Conservation (phyloP, 1,140 invertebrate genomes). For the Sycophaga agraensis region DNA sequence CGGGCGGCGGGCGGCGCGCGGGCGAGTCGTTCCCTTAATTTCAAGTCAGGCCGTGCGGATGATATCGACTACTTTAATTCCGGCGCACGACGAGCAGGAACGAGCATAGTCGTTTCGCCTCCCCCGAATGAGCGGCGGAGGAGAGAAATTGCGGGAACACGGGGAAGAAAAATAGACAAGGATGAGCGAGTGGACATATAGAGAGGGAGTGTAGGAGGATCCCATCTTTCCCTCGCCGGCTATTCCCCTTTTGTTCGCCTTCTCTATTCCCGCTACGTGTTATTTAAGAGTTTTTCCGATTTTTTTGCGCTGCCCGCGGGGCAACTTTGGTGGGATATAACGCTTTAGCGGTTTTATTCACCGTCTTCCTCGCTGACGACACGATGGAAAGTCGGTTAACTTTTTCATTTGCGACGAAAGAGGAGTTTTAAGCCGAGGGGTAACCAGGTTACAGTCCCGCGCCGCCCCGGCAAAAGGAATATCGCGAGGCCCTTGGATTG, state of each 20-base stretch:
- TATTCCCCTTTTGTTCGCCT: not conserved
- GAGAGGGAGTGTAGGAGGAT: conserved; percentile 24
- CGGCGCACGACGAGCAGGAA: conserved; percentile 41
- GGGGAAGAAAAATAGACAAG: conserved; percentile 11
- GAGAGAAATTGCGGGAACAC: not conserved
- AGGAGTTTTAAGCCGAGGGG: no score
- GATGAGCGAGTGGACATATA: conserved; percentile 4
- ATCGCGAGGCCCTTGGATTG: no score
- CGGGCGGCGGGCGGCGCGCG: conserved; percentile 20
- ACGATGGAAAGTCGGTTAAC: no score
- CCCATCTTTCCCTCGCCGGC: not conserved
- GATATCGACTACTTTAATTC: conserved; percentile 55
- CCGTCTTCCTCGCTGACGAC: no score
- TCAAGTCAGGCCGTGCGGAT: conserved; percentile 51
- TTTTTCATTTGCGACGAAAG: no score
- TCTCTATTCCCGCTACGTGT: not conserved
- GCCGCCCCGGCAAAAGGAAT: no score
- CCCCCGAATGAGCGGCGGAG: not conserved
- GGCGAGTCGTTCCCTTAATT: conserved; percentile 46
- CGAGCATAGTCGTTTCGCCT: conserved; percentile 36
- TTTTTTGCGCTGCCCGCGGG: no score
- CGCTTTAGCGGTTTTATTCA: no score
- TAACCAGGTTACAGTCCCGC: no score
- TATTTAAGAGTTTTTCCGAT: no score
- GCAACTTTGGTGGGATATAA: no score